Base-by-base conservation (phyloP, 2,113 vertebrate species). In the Morone saxatilis region DNA sequence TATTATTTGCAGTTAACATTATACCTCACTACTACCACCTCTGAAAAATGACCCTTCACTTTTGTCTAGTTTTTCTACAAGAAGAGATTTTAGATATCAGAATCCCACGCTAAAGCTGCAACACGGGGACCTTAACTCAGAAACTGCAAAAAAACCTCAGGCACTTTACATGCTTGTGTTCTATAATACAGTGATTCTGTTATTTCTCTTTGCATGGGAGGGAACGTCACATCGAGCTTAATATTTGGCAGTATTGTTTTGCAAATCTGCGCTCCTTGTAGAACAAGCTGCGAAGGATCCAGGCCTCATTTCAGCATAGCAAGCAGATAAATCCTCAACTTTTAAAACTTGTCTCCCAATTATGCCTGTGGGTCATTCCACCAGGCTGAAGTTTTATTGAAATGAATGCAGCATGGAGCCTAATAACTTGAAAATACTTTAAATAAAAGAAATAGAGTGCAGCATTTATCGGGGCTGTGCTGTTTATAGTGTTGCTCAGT, bases 251-350 rank as follows among this genome's bases (percentile, higher is more conserved):
- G 63, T 8, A 19, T 62, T 57, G 57, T 69, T 77, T 67, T 71
- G 25, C 53, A 71, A 73, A 78, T 80, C 75, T 75, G 56, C 51
- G 73, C 56, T 66, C 60, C 69, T 78, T 62, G 63, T 74, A 57
- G 38, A 84, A 79, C 43, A 69, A 10, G 20, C 61, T 31, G 56
- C 65, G 62, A 8, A 50, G 19, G 20, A 88, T 75, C 73, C 57
- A 61, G 59, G 61, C 22, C 13, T 79, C 45, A 36, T 84, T 91
- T 84, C 51, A 48, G 48, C 67, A 10, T 1, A 71, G 74, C 69
- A 51, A 85, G 88, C 79, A 62, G 4, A 56, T 51, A 87, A 91
- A 80, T 8, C 53, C n/a, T 65, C 20, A 78, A 74, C 77, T 90
- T 85, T 75, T 45, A 66, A 69, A 62, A 84, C 69, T 25, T 38